These are phyloP conservation scores for Eupithecia subumbrata DNA, from an alignment of 2,888 invertebrate genomes.

Conservation along the genomic window DNA sequence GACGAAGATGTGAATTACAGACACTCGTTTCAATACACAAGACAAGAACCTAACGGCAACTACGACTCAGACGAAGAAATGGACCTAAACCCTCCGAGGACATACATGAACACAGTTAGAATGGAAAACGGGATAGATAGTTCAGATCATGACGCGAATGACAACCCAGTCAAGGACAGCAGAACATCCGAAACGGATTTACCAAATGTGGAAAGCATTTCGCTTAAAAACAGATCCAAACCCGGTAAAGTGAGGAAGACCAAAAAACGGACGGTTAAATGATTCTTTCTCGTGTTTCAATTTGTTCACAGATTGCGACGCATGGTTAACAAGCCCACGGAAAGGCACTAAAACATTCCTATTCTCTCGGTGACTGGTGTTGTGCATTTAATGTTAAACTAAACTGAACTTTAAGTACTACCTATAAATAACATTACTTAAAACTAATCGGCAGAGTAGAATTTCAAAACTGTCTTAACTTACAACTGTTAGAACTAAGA, in stretches of 20 bases:
- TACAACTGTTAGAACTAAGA: not conserved
- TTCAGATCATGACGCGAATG: conserved; percentile 74
- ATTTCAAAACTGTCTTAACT: conserved; percentile 16
- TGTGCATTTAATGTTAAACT: conserved; percentile 64
- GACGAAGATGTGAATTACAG: conserved; percentile 71
- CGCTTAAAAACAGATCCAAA: conserved; percentile 68
- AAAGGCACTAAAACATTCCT: conserved; percentile 66
- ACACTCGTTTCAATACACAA: conserved; percentile 60
- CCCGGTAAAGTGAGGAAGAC: conserved; percentile 69
- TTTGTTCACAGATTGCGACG: conserved; percentile 73
- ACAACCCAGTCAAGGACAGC: conserved; percentile 57
- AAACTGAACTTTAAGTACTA: conserved; percentile 1
- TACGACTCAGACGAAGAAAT: conserved; percentile 73
- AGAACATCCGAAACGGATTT: conserved; percentile 60
- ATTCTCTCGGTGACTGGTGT: conserved; percentile 68
- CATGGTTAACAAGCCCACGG: conserved; percentile 48
- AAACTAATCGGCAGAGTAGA: not conserved
- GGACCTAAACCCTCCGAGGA: conserved; percentile 56
- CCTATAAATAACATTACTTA: not conserved
- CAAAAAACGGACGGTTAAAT: conserved; percentile 76
- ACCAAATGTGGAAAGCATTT: conserved; percentile 71
- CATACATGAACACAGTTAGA: conserved; percentile 56
- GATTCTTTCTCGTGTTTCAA: conserved; percentile 77
- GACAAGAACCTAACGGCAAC: conserved; percentile 69
- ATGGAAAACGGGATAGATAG: conserved; percentile 74